Conservation (phyloP, 2,797 vertebrate species). For the Pampus argenteus region DNA sequence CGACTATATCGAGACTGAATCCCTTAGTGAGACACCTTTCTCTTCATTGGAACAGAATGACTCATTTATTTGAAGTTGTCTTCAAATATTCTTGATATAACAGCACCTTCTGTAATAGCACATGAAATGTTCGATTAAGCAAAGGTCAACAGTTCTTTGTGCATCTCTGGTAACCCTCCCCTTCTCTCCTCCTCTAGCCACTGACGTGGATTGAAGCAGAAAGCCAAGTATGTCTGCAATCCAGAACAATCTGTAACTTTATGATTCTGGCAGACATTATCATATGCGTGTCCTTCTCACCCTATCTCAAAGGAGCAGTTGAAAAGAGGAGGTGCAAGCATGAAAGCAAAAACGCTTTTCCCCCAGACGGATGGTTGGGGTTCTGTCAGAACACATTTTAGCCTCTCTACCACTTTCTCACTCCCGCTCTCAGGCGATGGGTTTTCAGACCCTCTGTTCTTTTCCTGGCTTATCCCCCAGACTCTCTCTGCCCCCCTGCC, state of each 20-base stretch:
- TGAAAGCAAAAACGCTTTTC: conserved; percentile 3
- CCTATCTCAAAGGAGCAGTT: conserved; percentile 44
- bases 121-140: conserved; percentile 26
- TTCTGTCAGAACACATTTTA: conserved; percentile 34
- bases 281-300: conserved; percentile 27
- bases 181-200: no score
- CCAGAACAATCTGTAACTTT: conserved; percentile 43
- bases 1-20: conserved; percentile 8
- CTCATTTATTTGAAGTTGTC: conserved; percentile 4
- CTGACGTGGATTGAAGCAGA: conserved; percentile 26
- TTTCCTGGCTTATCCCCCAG: conserved; percentile 34
- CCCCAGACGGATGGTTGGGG: conserved; percentile 14
- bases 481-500: conserved; percentile 30
- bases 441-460: conserved; percentile 54
- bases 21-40: conserved; percentile 11
- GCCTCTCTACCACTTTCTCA: conserved; percentile 8
- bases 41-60: conserved; percentile 8
- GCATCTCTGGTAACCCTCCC: background rate
- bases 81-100: conserved; percentile 9
- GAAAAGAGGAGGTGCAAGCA: conserved; percentile 6
- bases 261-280: conserved; percentile 44
- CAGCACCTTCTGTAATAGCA: conserved; percentile 4
- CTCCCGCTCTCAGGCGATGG: conserved; percentile 18
- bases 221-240: conserved; percentile 35
- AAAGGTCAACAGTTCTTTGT: conserved; percentile 12